These are phyloP conservation scores for Spermophilus dauricus DNA, from an alignment of 2,113 vertebrate genomes.

Conservation along the genomic window DNA sequence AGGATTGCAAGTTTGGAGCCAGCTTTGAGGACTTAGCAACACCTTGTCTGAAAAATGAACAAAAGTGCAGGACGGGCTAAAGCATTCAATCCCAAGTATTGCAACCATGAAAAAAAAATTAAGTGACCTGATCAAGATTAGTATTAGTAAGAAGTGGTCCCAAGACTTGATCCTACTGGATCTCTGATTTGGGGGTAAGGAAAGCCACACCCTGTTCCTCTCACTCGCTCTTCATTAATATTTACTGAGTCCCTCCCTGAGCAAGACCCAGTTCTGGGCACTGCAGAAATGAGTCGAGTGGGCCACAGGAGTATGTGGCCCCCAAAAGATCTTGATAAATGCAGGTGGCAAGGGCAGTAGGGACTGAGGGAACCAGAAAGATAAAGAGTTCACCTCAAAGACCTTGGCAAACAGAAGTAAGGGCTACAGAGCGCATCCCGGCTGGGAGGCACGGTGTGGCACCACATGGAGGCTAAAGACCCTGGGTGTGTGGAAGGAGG, in stretches of 20 bases:
- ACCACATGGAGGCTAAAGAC: neutral
- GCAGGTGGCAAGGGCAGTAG: neutral
- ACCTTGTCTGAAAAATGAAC: too few relatives aligned
- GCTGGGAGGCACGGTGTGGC: neutral
- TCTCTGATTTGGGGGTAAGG: neutral
- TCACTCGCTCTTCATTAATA: neutral
- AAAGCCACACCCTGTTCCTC: neutral
- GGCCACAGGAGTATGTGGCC: neutral
- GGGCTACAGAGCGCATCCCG: neutral
- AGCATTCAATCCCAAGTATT: too few relatives aligned
- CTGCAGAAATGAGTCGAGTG: neutral
- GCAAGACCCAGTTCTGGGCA: neutral
- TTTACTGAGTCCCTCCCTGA: neutral
- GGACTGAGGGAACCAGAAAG: neutral
- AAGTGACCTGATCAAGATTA: neutral
- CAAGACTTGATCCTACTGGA: accelerated
- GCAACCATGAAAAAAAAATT: neutral
- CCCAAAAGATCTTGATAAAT: neutral
- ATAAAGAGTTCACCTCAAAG: neutral
- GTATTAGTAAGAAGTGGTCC: neutral
- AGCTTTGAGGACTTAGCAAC: too few relatives aligned
- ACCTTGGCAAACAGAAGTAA: neutral
- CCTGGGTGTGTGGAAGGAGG: neutral
- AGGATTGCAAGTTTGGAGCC: too few relatives aligned
- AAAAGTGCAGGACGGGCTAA: too few relatives aligned